Conservation (phyloP, 2,888 invertebrate species). For the Troides helena region DNA sequence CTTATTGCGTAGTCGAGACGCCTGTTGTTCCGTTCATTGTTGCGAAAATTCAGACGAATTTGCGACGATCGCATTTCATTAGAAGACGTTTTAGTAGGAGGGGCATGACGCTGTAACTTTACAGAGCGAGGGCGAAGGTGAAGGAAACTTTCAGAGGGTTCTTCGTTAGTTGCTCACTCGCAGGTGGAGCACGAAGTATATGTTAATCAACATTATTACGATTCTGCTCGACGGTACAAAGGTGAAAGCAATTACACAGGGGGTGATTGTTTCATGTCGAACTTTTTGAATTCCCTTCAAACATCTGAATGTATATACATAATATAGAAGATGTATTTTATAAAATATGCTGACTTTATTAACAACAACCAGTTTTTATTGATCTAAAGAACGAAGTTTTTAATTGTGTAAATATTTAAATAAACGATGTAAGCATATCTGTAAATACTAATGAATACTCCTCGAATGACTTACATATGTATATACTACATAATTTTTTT, state of each 20-base stretch:
- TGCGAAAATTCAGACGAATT: conserved; percentile 74
- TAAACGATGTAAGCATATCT: background rate
- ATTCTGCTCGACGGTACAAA: conserved; percentile 30
- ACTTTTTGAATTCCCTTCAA: conserved; percentile 1
- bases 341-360: background rate
- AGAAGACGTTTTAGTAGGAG: conserved; percentile 68
- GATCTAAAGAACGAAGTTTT: background rate
- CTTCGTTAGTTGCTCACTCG: conserved; percentile 73
- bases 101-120: conserved; percentile 66
- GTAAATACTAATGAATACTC: too few relatives aligned
- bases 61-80: conserved; percentile 74
- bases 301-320: background rate
- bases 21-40: conserved; percentile 62
- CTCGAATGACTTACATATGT: too few relatives aligned
- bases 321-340: background rate
- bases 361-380: background rate
- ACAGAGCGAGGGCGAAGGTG: conserved; percentile 66
- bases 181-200: conserved; percentile 46
- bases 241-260: conserved; percentile 14
- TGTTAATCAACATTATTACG: conserved; percentile 43
- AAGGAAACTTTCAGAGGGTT: conserved; percentile 68
- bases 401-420: too few relatives aligned
- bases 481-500: too few relatives aligned
- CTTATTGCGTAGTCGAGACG: conserved; percentile 54
- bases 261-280: background rate